These are phyloP conservation scores for Lasioglossum pauxillum DNA, from an alignment of 2,888 invertebrate species.

Conservation along the genomic window DNA sequence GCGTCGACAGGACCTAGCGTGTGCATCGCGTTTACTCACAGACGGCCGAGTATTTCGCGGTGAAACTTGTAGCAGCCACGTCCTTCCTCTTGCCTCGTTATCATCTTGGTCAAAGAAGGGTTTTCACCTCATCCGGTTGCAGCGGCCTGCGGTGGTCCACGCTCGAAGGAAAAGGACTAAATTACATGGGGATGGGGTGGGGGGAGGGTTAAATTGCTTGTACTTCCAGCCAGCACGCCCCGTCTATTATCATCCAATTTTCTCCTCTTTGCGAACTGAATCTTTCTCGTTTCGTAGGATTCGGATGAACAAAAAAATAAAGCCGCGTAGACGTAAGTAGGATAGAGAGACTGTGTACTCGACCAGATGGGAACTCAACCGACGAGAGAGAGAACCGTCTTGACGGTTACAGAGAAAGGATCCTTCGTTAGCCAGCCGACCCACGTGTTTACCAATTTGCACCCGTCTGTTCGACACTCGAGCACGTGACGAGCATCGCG, in stretches of 20 bases:
- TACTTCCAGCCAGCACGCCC: constrained; percentile 44
- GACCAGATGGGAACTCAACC: not conserved
- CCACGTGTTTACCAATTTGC: constrained; percentile 43
- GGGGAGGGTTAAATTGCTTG: constrained; percentile 48
- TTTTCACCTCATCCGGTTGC: constrained; percentile 54
- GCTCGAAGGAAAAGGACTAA: constrained; percentile 51
- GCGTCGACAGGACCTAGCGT: constrained; percentile 48
- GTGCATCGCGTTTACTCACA: constrained; percentile 57
- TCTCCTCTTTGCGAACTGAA: constrained; percentile 37
- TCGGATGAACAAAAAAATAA: not conserved
- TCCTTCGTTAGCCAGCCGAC: constrained; percentile 39
- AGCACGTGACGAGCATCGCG: constrained; percentile 43
- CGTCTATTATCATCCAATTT: constrained; percentile 55
- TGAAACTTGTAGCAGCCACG: constrained; percentile 57
- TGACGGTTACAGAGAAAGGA: constrained; percentile 10
- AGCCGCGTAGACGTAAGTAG: not conserved
- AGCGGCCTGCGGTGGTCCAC: constrained; percentile 23
- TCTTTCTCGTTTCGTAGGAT: constrained; percentile 10
- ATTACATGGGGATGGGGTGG: constrained; percentile 38
- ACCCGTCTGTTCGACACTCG: constrained; percentile 33
- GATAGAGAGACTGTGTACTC: not conserved
- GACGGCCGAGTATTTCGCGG: constrained; percentile 56
- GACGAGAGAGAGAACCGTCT: not conserved
- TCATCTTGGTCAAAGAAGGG: constrained; percentile 57
- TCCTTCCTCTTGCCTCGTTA: constrained; percentile 59